phyloP scores from a whole-genome alignment of 2,113 vertebrate genomes.

The Notechis scutatus region DNA sequence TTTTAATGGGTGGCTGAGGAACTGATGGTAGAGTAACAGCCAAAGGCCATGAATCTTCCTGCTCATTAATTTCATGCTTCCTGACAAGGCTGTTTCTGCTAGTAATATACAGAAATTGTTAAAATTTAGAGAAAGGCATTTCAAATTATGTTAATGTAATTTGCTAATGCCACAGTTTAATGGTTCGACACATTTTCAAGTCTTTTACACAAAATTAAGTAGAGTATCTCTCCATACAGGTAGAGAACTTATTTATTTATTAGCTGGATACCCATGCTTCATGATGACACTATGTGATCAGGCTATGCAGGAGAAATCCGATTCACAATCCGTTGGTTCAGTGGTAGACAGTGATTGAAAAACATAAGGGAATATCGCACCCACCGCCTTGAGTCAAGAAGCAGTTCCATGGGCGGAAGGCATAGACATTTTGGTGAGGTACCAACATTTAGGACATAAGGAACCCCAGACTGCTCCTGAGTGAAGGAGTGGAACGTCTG shows the following conservation, averaged over 20 bases:
- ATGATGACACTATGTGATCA: too few relatives aligned
- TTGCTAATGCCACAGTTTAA: background rate
- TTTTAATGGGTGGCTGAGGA: conserved; percentile 7
- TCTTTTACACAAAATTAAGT: background rate
- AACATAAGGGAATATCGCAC: too few relatives aligned
- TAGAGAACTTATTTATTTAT: background rate
- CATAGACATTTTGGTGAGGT: too few relatives aligned
- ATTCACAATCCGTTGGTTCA: too few relatives aligned
- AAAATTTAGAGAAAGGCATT: background rate
- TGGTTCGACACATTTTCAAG: background rate
- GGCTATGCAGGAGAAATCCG: too few relatives aligned
- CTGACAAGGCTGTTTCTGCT: background rate
- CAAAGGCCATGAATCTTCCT: conserved; percentile 27
- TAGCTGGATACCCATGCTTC: too few relatives aligned
- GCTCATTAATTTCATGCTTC: conserved; percentile 20
- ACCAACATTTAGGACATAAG: too few relatives aligned
- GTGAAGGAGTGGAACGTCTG: too few relatives aligned
- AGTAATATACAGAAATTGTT: background rate
- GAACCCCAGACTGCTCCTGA: too few relatives aligned
- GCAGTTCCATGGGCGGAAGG: too few relatives aligned
- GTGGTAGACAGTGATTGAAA: too few relatives aligned
- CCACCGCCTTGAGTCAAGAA: too few relatives aligned
- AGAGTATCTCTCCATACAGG: background rate
- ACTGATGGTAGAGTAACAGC: conserved; percentile 16
- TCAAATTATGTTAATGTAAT: background rate